Percentiles rank a stretch among this genome's conserved stretches.
Conservation (phyloP, 2,797 vertebrate genomes). For the Halcyon badia region DNA sequence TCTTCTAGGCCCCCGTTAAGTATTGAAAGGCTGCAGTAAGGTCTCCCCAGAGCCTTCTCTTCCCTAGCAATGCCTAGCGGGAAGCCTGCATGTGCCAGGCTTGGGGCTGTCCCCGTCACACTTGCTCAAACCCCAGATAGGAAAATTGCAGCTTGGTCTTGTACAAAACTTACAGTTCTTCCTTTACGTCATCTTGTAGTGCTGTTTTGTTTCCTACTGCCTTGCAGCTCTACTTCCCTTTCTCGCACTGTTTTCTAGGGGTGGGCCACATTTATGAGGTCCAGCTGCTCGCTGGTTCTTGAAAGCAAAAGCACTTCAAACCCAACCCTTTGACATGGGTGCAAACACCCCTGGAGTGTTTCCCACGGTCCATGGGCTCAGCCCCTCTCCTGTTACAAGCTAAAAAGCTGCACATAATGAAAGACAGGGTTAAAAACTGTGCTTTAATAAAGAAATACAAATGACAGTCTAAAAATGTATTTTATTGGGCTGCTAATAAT, state of each 20-base stretch:
- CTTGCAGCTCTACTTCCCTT: not conserved
- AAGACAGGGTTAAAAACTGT: not conserved
- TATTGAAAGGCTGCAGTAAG: not conserved
- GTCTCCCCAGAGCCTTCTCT: not conserved
- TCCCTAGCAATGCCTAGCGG: not conserved
- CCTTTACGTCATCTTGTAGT: not conserved
- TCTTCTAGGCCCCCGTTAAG: not conserved
- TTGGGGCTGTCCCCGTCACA: not conserved
- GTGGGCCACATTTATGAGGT: not conserved
- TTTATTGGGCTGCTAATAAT: slow-evolving; percentile 70
- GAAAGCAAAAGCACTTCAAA: not conserved
- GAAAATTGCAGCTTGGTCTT: not conserved
- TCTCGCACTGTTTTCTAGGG: not conserved
- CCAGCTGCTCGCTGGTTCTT: not conserved
- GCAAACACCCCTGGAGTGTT: not conserved
- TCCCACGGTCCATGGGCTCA: rapidly evolving
- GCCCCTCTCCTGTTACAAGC: not conserved
- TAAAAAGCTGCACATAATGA: not conserved
- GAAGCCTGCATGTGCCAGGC: not conserved
- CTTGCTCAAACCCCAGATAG: not conserved
- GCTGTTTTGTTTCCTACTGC: not conserved
- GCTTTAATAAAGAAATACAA: slow-evolving; percentile 59
- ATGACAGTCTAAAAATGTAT: slow-evolving; percentile 47
- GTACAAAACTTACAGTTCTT: not conserved
- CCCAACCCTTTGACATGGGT: not conserved